These are phyloP conservation scores for Poecilobothrus nobilitatus DNA, from an alignment of 2,888 invertebrate species.

Conservation along the genomic window DNA sequence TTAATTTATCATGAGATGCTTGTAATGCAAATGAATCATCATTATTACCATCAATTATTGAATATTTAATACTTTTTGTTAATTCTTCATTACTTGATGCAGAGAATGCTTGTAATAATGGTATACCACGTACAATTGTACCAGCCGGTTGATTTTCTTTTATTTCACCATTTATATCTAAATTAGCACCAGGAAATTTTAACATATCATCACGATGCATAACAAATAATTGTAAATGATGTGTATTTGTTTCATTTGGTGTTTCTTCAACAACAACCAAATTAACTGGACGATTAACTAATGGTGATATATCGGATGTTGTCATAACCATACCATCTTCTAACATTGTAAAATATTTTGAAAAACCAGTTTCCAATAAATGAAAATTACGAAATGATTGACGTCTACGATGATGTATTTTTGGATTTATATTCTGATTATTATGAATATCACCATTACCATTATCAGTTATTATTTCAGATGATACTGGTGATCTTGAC, in stretches of 20 bases:
- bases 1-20: conserved; percentile 30
- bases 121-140: conserved; percentile 61
- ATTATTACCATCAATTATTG: conserved; percentile 68
- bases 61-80: conserved; percentile 59
- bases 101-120: conserved; percentile 62
- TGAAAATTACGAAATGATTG: conserved; percentile 46
- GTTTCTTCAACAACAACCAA: conserved; percentile 74
- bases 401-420: conserved; percentile 39
- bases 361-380: conserved; percentile 69
- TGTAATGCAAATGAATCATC: conserved; percentile 66
- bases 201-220: conserved; percentile 76
- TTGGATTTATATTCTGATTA: conserved; percentile 8
- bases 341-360: conserved; percentile 78
- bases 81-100: conserved; percentile 31
- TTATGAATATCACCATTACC: background rate
- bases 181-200: conserved; percentile 59
- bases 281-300: conserved; percentile 73
- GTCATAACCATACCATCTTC: conserved; percentile 87
- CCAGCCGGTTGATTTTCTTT: conserved; percentile 68
- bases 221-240: conserved; percentile 71
- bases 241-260: conserved; percentile 69
- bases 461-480: conserved; percentile 13
- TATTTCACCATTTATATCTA: conserved; percentile 60
- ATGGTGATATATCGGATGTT: conserved; percentile 71
- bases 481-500: conserved; percentile 13